Percentiles rank a stretch among this genome's conserved stretches.
Conservation (phyloP, 2,113 vertebrate genomes). For the Aptenodytes patagonicus region DNA sequence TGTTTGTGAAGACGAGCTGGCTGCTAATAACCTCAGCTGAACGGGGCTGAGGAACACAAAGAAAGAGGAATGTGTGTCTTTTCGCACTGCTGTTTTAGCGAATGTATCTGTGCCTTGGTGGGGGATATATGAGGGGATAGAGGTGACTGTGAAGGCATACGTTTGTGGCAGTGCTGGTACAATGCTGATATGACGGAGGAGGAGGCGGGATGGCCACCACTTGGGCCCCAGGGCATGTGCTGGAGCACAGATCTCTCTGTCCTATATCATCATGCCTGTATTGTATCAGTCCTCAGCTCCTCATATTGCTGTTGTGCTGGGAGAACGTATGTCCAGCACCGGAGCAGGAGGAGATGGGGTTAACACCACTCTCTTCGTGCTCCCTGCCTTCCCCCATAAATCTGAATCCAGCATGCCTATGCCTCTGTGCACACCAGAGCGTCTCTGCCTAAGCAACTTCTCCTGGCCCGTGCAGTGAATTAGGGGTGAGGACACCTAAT, state of each 20-base stretch:
- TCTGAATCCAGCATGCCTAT: not conserved
- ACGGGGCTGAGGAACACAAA: not conserved
- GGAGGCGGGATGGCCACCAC: not conserved
- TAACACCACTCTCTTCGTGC: accelerated
- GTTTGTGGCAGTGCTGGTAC: not conserved
- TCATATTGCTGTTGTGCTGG: not conserved
- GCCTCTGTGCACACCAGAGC: not conserved
- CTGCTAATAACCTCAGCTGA: not conserved
- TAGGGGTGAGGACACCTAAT: not conserved
- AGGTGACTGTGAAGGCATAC: not conserved
- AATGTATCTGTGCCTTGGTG: not conserved
- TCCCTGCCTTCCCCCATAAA: not conserved
- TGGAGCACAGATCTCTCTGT: not conserved
- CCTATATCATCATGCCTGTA: not conserved
- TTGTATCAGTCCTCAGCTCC: not conserved
- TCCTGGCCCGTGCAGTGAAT: not conserved
- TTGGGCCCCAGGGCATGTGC: not conserved
- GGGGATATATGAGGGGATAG: accelerated
- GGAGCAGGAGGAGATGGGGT: not conserved
- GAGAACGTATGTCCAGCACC: not conserved
- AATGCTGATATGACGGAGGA: not conserved
- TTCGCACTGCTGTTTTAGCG: not conserved
- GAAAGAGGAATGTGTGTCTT: not conserved
- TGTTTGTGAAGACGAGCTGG: not conserved
- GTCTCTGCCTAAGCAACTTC: not conserved